Base-by-base conservation (phyloP, 2,113 vertebrate genomes). In the Sclerurus mexicanus region DNA sequence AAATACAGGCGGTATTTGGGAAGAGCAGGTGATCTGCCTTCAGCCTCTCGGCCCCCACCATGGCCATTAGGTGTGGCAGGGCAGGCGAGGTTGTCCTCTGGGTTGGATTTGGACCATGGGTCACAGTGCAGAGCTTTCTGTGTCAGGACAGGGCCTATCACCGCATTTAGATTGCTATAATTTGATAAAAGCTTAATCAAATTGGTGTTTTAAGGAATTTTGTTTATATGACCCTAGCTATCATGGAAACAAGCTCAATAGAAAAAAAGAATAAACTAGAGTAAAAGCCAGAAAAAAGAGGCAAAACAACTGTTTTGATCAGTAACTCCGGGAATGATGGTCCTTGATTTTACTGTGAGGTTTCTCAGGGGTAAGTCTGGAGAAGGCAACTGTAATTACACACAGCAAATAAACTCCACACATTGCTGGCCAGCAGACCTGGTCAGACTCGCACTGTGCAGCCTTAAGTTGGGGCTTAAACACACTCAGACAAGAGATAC, bases 401-500 rank as follows among this genome's bases (percentile, higher is more conserved):
- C 3, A 2, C 28, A 58, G 25, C 19, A 66, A 49, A 40, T 42
- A 2, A 37, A 21, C 15, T 11, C 39, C 35, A 11, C 56, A 2
- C 28, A 3, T 1, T 62, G n/a, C 37, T 71, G 64, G 12, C 7
- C 9, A 6, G 27, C 73, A 69, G 37, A 39, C 35, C 31, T 35
- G 27, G 4, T 1, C 39, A 79, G 6, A 37, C 33, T 28, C 35
- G 9, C 15, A 0, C 63, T 18, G 28, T 27, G 21, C 1, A 4
- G 24, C 49, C 6, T 10, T 6, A 42, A 42, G 40, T 3, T 20
- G 30, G 56, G 58, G 21, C 30, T 79, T 42, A 37, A 42, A 69
- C 15, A 9, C 0, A 0, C 46, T 44, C 27, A 42, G 30, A 3
- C 31, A 6, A 30, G 37, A 79, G 37, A 28, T 11, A 52, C 0